Base-by-base conservation (phyloP, 2,888 invertebrate species). In the Nephrotoma guestfalica region DNA sequence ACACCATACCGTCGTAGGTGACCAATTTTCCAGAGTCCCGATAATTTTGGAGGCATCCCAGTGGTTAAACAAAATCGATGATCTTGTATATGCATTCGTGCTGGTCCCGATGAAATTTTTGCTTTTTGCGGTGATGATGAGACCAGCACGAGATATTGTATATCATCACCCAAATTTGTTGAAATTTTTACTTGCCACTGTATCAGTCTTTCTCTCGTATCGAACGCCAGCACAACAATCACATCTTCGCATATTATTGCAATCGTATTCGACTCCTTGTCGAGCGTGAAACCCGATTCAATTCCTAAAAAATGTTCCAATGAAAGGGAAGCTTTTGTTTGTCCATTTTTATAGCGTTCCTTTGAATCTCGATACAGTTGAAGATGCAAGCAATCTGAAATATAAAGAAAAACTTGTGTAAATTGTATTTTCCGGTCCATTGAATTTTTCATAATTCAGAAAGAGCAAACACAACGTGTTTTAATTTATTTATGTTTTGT, bases 181-280 rank as follows among this genome's bases (percentile, higher is more conserved):
- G 96, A 95, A 90, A 96, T 95, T 92, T 97, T 96, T 87, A 95
- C 95, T 91, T 97, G 96, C 97, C 97, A 97, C 89, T 97, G 95
- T 89, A 97, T 96, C 87, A 97, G 93, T 87, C 95, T 92, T 91
- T 97, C 97, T 88, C 97, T 92, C 83, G 96, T 96, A 90, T 97
- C 97, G 90, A 97, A 97, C 0, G 97, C 97, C 87, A 97, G 92
- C 15, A 97, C 95, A 4, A 96, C 96, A n/a, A 94, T 95, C 86
- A 96, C 95, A 89, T 97, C 97, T 90, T 96, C 96, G 90, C 97
- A 97, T 88, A 97, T 94, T 88, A 97, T 95, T 85, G 97, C 97
- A 89, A 97, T 94, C 0, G 97, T 97, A 91, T 97, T 95, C 18
- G 96, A 96, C 92, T 97, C 97, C 91, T 97, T 97, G 92, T 97